Base-by-base conservation (phyloP, 2,888 invertebrate genomes). In the Epirrhoe tristata region DNA sequence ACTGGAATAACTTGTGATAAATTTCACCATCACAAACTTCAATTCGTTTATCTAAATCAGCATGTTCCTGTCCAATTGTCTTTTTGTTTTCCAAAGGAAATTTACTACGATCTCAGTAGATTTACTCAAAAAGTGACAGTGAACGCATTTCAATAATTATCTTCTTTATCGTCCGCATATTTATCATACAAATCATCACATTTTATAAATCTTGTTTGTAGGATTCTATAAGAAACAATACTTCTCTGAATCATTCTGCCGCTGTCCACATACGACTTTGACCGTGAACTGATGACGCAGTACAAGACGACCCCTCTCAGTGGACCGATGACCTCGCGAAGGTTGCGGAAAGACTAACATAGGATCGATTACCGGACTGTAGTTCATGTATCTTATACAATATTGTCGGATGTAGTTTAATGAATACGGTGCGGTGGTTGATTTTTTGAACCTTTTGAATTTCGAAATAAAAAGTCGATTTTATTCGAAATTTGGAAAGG, bases 231-330 rank as follows among this genome's bases (percentile, higher is more conserved):
- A 12, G 39, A 43, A 43, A 43, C 12, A 43, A 12, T 12, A 43
- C 39, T 43, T 43, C 39, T 12, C 39, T 43, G 39, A 43, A 24
- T 7, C 17, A 51, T 46, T 43, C 12, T 48, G 24, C 31, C 8
- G 31, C 43, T 56, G 24, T 43, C 43, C 2, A 54, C 43, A 46
- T 36, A 39, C 63, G 48, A 65, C 55, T 39, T 57, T 63, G 67
- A 60, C 67, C 67, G 63, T 67, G 67, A 67, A 67, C 63, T 51
- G 43, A 39, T 65, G 65, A 60, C 59, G 64, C 58, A 52, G 16
- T 5, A 31, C 43, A 52, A 53, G 53, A 43, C 58, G 55, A 34
- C 55, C 54, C 58, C 46, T 14, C 32, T 16, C 59, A 53, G 63
- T 63, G 57, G 67, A 57, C 60, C 48, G 60, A 53, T 63, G 63